Evolutionary conservation across 2,113 vertebrate species (phyloP), one percentile per base, ranked within the genome.

Genomic region (Aspidoscelis tigris): DNA sequence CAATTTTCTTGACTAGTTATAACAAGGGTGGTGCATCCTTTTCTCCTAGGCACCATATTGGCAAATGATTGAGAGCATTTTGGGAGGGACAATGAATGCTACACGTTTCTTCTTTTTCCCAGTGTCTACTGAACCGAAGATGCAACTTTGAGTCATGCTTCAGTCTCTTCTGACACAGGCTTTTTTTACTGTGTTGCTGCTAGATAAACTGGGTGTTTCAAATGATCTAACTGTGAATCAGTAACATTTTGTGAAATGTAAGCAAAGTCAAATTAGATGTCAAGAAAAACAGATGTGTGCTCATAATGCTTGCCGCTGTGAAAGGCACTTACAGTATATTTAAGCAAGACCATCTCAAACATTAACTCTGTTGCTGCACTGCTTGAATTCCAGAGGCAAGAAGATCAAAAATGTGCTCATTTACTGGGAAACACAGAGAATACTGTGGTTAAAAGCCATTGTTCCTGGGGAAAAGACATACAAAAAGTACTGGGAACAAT

Each of bases 171-270:
- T 47, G 65, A 77, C 11, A 14, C 58, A 61, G 71, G 65, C 18
- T 26, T 16, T 80, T 21, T 66, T 53, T 16, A 58, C 65, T 41
- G 11, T 22, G 7, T 74, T 24, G 11, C 39, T 64, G 69, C 50
- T 12, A 50, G 74, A 73, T 50, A 64, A 86, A 66, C 71, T 4
- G 8, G 77, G 8, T 21, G 10, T 80, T 92, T 84, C 75, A 86
- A 88, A 78, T 64, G 78, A 47, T 21, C 3, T 76, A 72, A n/a
- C 24, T 20, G 21, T 84, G 84, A 83, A 87, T 11, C 72, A 86
- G 50, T 72, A 3, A 74, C 16, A 18, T 1, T 86, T 85, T 69
- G 76, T 7, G 10, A 83, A 81, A 47, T 65, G 72, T 87, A 74
- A 11, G 80, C 78, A 66, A 83, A 66, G 76, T 82, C 50, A 81